Percentiles rank a stretch among this genome's conserved stretches.
Evolutionary conservation across 2,888 invertebrate species (phyloP).

Genomic region (Ornithoptera alexandrae): DNA sequence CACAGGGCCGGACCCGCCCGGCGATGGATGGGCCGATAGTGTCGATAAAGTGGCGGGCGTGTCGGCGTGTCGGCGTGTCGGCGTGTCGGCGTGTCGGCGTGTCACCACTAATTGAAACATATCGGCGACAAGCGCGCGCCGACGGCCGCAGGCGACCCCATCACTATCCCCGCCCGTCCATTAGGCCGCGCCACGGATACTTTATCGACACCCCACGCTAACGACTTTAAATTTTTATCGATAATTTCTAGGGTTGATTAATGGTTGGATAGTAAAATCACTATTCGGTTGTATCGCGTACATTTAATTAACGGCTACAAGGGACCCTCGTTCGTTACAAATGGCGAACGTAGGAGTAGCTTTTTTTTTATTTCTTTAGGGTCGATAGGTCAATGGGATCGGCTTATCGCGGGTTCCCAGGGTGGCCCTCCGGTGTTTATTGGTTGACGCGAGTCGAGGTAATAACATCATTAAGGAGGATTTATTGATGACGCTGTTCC

Average conservation of each 20-base stretch:
- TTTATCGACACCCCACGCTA: constrained; percentile 19
- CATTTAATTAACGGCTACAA: constrained; percentile 27
- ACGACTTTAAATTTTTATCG: constrained; percentile 24
- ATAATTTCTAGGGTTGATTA: constrained; percentile 26
- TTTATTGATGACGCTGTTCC: constrained; percentile 2
- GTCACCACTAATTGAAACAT: constrained; percentile 30
- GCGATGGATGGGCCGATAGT: constrained; percentile 28
- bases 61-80: constrained; percentile 26
- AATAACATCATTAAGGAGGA: constrained; percentile 20
- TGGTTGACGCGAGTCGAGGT: constrained; percentile 13
- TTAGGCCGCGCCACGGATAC: constrained; percentile 13
- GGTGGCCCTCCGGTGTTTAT: constrained; percentile 9
- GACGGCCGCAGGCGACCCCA: constrained; percentile 28
- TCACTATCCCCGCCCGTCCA: constrained; percentile 26
- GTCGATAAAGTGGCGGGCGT: constrained; percentile 27
- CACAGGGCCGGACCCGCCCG: constrained; percentile 5
- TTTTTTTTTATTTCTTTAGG: constrained; percentile 10
- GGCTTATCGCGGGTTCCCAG: constrained; percentile 10
- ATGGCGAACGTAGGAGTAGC: constrained; percentile 25
- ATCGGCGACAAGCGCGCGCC: constrained; percentile 25
- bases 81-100: constrained; percentile 25
- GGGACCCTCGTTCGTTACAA: constrained; percentile 17
- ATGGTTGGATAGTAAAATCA: constrained; percentile 14
- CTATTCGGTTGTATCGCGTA: constrained; percentile 24
- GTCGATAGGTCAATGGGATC: constrained; percentile 7